Evolutionary conservation across 2,113 vertebrate genomes (phyloP), one percentile per base, ranked within the genome.

Genomic region (Panurus biarmicus): DNA sequence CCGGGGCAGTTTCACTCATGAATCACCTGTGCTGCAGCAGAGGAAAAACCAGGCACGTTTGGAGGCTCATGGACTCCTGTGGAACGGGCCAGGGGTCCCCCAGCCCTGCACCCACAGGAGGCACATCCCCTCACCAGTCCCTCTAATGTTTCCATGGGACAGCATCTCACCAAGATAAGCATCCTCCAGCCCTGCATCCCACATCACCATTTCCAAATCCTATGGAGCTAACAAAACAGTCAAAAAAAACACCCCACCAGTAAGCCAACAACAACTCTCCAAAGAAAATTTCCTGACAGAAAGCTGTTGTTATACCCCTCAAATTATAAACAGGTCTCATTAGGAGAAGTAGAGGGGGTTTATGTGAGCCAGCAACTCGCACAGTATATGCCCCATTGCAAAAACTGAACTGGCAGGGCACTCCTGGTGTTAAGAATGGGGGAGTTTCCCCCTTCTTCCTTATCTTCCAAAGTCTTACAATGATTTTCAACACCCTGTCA

Each of bases 101-200:
- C 28, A 71, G 10, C 9, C 35, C 69, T 16, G 35, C 0, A 3
- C 33, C 44, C 4, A 24, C n/a, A 29, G 82, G 12, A 38, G 22
- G 10, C 15, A 10, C 33, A 40, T 36, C 50, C 60, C 54, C 38
- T 66, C 70, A 83, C 38, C 84, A 54, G 11, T 35, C 33, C 45
- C 20, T 31, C 1, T 1, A 21, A 33, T 0, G 0, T 10, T 62
- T 73, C 38, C 4, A 4, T 1, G 4, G 35, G 66, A 60, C 45
- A 70, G 40, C 45, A 40, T 29, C 75, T 38, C 62, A 28, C 75
- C 67, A 60, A 11, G 64, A 90, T 44, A 88, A 94, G 73, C 76
- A 90, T 66, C 79, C 73, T 79, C 85, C 47, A 17, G 42, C 3
- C 10, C 2, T 2, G 21, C 3, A 5, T 3, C 9, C 67, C 21